Percentiles rank a stretch among this genome's conserved stretches.
These are phyloP conservation scores for Melipona bicolor DNA, from an alignment of 2,888 invertebrate species.

Conservation along the genomic window DNA sequence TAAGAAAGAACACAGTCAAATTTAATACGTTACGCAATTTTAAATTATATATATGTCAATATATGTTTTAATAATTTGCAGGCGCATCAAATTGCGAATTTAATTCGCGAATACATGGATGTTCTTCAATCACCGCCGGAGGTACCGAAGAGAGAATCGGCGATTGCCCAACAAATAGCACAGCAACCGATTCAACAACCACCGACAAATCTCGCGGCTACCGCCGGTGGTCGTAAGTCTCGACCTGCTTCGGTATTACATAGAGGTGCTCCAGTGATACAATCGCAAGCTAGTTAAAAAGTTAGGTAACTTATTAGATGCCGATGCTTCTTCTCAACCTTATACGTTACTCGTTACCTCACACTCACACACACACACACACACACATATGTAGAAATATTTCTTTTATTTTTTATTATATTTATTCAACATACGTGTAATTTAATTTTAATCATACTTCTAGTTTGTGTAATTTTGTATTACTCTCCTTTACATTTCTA, in stretches of 20 bases:
- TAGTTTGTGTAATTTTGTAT: background rate
- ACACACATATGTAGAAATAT: background rate
- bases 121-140: constrained; percentile 86
- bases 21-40: background rate
- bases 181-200: constrained; percentile 70
- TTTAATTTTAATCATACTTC: background rate
- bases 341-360: constrained; percentile 43
- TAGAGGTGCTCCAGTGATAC: constrained; percentile 86
- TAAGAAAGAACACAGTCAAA: background rate
- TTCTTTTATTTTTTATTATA: background rate
- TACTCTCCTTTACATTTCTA: constrained; percentile 3
- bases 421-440: background rate
- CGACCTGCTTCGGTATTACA: constrained; percentile 86
- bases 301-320: constrained; percentile 51
- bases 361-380: background rate
- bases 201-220: constrained; percentile 61
- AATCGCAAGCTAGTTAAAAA: constrained; percentile 86
- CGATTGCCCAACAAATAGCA: constrained; percentile 78
- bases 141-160: constrained; percentile 80
- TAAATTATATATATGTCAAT: background rate
- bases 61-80: constrained; percentile 79
- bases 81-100: constrained; percentile 96
- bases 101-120: constrained; percentile 95
- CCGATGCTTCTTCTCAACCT: constrained; percentile 52
- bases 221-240: constrained; percentile 78